These are phyloP conservation scores for Lophius americanus DNA, from an alignment of 2,797 vertebrate genomes.

Conservation along the genomic window DNA sequence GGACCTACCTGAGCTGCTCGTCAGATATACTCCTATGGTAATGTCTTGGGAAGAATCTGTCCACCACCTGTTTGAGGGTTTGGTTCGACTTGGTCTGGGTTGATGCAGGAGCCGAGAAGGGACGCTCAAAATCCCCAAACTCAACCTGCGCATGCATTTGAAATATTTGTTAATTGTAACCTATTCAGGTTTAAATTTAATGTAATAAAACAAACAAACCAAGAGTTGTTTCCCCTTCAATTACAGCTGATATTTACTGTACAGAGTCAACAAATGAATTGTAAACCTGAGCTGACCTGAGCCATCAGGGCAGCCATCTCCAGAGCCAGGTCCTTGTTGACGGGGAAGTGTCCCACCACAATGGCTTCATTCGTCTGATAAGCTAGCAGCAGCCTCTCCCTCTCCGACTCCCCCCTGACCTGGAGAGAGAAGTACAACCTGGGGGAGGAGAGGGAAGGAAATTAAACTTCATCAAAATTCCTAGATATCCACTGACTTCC, in stretches of 20 bases:
- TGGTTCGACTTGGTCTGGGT: slow-evolving; percentile 89
- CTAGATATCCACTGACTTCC: too few species aligned
- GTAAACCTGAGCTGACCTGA: slow-evolving; percentile 82
- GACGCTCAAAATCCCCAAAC: slow-evolving; percentile 94
- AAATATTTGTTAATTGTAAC: too few species aligned
- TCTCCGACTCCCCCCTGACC: slow-evolving; percentile 91
- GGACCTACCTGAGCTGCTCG: slow-evolving; percentile 88
- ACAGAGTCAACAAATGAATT: too few species aligned
- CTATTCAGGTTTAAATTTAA: too few species aligned
- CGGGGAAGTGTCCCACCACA: slow-evolving; percentile 91
- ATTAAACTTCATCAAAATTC: too few species aligned
- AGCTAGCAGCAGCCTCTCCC: slow-evolving; percentile 92
- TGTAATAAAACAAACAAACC: background rate
- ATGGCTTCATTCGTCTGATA: slow-evolving; percentile 96
- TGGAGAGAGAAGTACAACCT: slow-evolving; percentile 94
- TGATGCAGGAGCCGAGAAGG: slow-evolving; percentile 87
- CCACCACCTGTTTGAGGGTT: slow-evolving; percentile 92
- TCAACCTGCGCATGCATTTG: slow-evolving; percentile 83
- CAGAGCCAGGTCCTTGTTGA: slow-evolving; percentile 96
- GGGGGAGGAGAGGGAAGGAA: slow-evolving; percentile 13
- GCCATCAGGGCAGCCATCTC: slow-evolving; percentile 95
- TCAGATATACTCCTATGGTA: slow-evolving; percentile 88
- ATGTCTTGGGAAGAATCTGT: slow-evolving; percentile 94
- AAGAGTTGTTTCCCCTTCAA: background rate
- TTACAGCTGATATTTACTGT: too few species aligned